A percentile compares a stretch with the other conserved stretches of the same genome.
These are phyloP conservation scores for Eupithecia subfuscata DNA, from an alignment of 2,888 invertebrate genomes.

Conservation along the genomic window DNA sequence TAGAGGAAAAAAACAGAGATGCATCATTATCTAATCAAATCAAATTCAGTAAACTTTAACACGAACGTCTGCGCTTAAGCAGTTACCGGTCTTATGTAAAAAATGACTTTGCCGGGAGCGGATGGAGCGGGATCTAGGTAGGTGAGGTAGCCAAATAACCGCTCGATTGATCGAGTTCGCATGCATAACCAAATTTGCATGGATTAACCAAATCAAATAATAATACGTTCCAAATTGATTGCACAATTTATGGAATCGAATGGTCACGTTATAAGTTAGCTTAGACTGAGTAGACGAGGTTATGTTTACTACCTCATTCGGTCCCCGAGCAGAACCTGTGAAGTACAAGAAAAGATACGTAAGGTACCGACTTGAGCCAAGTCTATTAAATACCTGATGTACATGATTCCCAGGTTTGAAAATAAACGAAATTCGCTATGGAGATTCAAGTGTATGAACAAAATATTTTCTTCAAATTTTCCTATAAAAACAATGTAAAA, in stretches of 20 bases:
- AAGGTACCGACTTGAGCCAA: not conserved
- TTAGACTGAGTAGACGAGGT: not conserved
- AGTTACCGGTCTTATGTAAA: slow-evolving; percentile 7
- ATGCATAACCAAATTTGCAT: slow-evolving; percentile 35
- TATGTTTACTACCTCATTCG: not conserved
- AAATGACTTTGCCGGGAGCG: slow-evolving; percentile 25
- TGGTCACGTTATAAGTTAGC: slow-evolving; percentile 55
- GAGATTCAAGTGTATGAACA: no score
- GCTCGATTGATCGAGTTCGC: slow-evolving; percentile 30
- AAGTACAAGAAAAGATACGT: not conserved
- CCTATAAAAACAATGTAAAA: no score
- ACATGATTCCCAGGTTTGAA: no score
- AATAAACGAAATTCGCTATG: no score
- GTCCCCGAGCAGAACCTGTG: not conserved
- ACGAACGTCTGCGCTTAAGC: slow-evolving; percentile 7
- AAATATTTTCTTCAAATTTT: no score
- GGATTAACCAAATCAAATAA: slow-evolving; percentile 48
- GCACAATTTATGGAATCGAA: slow-evolving; percentile 61
- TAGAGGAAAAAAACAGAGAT: not conserved
- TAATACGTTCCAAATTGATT: slow-evolving; percentile 51
- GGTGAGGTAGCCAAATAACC: slow-evolving; percentile 21
- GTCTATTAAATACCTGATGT: no score
- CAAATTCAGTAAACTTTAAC: slow-evolving; percentile 13
- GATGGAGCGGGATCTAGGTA: slow-evolving; percentile 10
- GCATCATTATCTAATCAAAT: not conserved